Base-by-base conservation (phyloP, 2,113 vertebrate genomes). In the Macquaria australasica region DNA sequence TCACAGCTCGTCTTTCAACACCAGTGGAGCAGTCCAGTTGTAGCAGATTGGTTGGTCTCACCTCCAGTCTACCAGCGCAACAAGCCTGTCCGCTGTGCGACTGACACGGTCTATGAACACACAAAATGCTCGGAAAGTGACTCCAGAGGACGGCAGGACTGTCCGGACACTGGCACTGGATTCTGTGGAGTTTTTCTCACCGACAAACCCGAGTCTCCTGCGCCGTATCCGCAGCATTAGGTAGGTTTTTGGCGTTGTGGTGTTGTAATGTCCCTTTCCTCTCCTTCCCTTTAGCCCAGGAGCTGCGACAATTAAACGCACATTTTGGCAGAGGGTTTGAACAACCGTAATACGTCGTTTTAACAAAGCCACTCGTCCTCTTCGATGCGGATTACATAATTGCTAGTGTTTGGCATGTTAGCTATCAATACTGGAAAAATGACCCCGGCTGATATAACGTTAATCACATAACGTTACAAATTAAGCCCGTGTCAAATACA, bases 171-270 rank as follows among this genome's bases (percentile, higher is more conserved):
- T 12, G 28, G 53, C 68, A 5, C 60, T 67, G 81, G 62, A 66
- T 67, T 50, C 59, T 25, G 62, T 45, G 64, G 75, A 84, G 84
- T 39, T 82, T 88, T 60, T 82, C 4, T 70, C 16, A 80, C 41
- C 77, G 68, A 51, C 51, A 23, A 20, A 48, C 63, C 78, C 43
- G 81, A 62, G 76, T 83, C 77, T 91, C 77, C 79, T 45, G 91
- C 59, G 75, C 73, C 79, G 84, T 84, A 58, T 88, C 91, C 69
- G 75, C 83, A 77, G 75, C 82, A 73, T 87, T 92, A 84, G 95
- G 95, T 96, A 83, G 81, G 95, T 94, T 78, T 92, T 67, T 73
- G 56, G 62, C 31, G 63, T 41, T 60, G 64, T 77, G 9, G 45
- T 77, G 67, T 14, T 83, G 81, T 75, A 68, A 64, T 51, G 90